A percentile compares a stretch with the other conserved stretches of the same genome.
Evolutionary conservation across 2,888 invertebrate genomes (phyloP).

Genomic region (Drosophila buzzatii): DNA sequence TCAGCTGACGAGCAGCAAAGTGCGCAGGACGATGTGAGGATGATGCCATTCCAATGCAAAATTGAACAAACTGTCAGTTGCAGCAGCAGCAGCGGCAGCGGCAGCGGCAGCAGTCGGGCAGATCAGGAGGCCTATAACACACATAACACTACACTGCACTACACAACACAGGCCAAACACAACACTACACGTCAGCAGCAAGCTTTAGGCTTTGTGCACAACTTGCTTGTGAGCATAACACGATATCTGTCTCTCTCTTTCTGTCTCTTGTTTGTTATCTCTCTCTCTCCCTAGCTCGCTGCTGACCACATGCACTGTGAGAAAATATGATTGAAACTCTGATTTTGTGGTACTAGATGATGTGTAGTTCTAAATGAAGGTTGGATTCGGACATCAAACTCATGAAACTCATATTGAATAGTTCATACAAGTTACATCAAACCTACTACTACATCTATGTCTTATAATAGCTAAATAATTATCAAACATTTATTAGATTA

Average conservation of each 20-base stretch:
- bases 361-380: too few species aligned
- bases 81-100: conserved; percentile 12
- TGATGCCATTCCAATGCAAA: conserved; percentile 60
- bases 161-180: conserved; percentile 27
- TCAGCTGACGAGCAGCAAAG: conserved; percentile 22
- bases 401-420: too few species aligned
- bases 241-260: not conserved
- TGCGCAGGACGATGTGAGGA: conserved; percentile 14
- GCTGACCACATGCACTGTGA: conserved; percentile 10
- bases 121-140: conserved; percentile 30
- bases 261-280: not conserved
- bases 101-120: conserved; percentile 21
- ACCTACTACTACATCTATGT: too few species aligned
- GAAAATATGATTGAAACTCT: not conserved
- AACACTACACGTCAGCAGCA: conserved; percentile 56
- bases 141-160: conserved; percentile 33
- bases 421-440: too few species aligned
- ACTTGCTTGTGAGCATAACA: conserved; percentile 22
- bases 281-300: not conserved
- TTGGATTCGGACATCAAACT: too few species aligned
- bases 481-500: too few species aligned
- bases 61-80: conserved; percentile 75
- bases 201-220: conserved; percentile 48
- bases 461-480: too few species aligned
- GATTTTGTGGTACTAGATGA: too few species aligned